Conservation (phyloP, 2,888 invertebrate species). For the Macropis europaea region DNA sequence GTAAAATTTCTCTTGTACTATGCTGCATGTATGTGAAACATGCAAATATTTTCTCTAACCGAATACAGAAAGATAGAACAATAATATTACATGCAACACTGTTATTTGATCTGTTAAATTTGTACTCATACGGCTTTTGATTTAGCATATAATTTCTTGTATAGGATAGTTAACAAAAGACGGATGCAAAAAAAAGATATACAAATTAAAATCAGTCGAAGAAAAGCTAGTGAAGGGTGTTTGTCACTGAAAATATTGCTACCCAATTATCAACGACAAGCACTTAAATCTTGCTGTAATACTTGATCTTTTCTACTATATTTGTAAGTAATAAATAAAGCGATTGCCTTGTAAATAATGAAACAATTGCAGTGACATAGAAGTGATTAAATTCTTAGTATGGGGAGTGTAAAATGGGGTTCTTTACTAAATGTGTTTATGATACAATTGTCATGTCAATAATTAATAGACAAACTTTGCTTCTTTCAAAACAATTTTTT, state of each 20-base stretch:
- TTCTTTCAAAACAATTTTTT: conserved; percentile 32
- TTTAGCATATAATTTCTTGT: conserved; percentile 48
- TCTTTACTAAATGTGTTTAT: conserved; percentile 52
- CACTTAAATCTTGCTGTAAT: conserved; percentile 54
- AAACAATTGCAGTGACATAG: conserved; percentile 62
- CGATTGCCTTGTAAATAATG: conserved; percentile 69
- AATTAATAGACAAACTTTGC: conserved; percentile 38
- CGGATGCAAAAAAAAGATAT: conserved; percentile 14
- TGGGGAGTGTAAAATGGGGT: conserved; percentile 43
- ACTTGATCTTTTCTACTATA: conserved; percentile 64
- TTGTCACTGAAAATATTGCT: conserved; percentile 50
- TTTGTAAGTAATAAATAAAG: conserved; percentile 63
- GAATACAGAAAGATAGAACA: conserved; percentile 48
- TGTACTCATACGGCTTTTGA: conserved; percentile 51
- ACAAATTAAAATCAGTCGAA: conserved; percentile 25
- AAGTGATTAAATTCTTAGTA: conserved; percentile 52
- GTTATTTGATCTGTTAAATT: conserved; percentile 49
- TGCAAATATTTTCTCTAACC: conserved; percentile 64
- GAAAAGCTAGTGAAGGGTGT: conserved; percentile 27
- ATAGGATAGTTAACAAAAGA: conserved; percentile 36
- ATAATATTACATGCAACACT: conserved; percentile 49
- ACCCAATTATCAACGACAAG: conserved; percentile 49
- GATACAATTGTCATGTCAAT: conserved; percentile 48
- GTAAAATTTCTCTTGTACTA: conserved; percentile 52
- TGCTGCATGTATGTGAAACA: conserved; percentile 49